Conservation (phyloP, 2,888 invertebrate genomes). For the Gari tellinella region DNA sequence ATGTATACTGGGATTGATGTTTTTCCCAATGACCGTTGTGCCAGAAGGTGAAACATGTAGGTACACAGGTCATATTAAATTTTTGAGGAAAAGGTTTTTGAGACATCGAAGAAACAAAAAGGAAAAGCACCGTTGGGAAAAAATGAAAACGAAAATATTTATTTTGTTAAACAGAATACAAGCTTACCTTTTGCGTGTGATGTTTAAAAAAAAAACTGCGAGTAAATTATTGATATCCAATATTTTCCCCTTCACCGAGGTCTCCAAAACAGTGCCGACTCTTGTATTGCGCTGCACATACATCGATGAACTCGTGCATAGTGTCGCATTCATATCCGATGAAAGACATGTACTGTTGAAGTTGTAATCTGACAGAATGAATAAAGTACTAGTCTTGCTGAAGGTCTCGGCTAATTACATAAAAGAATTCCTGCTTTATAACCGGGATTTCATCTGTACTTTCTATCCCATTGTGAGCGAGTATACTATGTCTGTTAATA, state of each 20-base stretch:
- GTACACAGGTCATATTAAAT: no score
- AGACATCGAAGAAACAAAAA: no score
- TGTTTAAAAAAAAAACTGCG: conserved; percentile 34
- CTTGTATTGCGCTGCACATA: conserved; percentile 43
- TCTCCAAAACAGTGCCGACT: conserved; percentile 41
- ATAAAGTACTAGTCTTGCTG: conserved; percentile 33
- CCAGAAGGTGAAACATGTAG: no score
- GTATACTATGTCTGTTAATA: conserved; percentile 27
- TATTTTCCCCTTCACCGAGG: background rate
- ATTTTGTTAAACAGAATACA: no score
- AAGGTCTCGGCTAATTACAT: conserved; percentile 16
- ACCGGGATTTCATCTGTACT: conserved; percentile 22
- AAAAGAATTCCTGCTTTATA: conserved; percentile 30
- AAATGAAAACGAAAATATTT: no score
- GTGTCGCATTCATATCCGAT: conserved; percentile 2
- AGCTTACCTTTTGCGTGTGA: conserved; percentile 30
- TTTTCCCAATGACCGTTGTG: no score
- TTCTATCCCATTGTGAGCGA: conserved; percentile 28
- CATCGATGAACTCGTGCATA: conserved; percentile 42
- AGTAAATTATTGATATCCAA: conserved; percentile 11
- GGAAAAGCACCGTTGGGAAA: no score
- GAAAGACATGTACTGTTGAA: conserved; percentile 21
- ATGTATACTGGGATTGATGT: no score
- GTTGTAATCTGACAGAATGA: conserved; percentile 10
- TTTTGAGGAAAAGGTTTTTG: no score